These are phyloP conservation scores for Amphipoea lucens DNA, from an alignment of 2,888 invertebrate genomes.

Conservation along the genomic window DNA sequence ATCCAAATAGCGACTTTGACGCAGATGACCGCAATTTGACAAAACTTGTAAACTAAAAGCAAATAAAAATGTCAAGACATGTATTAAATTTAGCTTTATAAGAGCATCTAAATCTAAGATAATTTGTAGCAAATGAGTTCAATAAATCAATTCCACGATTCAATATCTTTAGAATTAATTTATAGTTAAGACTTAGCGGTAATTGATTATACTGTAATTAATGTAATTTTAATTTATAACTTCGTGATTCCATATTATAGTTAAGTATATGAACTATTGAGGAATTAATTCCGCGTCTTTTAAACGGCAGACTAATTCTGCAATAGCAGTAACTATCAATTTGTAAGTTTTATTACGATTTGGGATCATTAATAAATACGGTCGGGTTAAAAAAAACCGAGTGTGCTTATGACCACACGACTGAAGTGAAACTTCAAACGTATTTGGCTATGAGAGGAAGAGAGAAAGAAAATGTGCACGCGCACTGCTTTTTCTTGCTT, in stretches of 20 bases:
- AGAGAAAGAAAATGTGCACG: too few relatives aligned
- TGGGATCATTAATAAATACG: slow-evolving; percentile 17
- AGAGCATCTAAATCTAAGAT: slow-evolving; percentile 28
- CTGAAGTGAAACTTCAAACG: too few relatives aligned
- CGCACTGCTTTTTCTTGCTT: too few relatives aligned
- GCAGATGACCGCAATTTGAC: slow-evolving; percentile 9
- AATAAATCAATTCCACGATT: slow-evolving; percentile 51
- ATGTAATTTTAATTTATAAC: slow-evolving; percentile 48
- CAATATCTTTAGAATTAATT: slow-evolving; percentile 54
- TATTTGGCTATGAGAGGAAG: too few relatives aligned
- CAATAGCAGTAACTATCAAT: slow-evolving; percentile 23
- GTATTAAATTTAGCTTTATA: slow-evolving; percentile 15
- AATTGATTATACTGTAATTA: slow-evolving; percentile 55
- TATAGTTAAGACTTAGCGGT: slow-evolving; percentile 38
- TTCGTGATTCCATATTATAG: slow-evolving; percentile 32
- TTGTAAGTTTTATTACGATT: slow-evolving; percentile 38
- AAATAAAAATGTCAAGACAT: slow-evolving; percentile 39
- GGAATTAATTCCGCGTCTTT: slow-evolving; percentile 24
- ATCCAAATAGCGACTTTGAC: not conserved
- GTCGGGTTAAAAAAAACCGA: slow-evolving; percentile 19
- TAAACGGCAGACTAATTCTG: slow-evolving; percentile 22
- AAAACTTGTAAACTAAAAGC: slow-evolving; percentile 16
- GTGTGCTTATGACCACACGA: too few relatives aligned
- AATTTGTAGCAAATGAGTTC: slow-evolving; percentile 43
- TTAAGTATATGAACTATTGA: slow-evolving; percentile 30